Evolutionary conservation across 2,113 vertebrate species (phyloP), one percentile per base, ranked within the genome.

Genomic region (Paramisgurnus dabryanus): DNA sequence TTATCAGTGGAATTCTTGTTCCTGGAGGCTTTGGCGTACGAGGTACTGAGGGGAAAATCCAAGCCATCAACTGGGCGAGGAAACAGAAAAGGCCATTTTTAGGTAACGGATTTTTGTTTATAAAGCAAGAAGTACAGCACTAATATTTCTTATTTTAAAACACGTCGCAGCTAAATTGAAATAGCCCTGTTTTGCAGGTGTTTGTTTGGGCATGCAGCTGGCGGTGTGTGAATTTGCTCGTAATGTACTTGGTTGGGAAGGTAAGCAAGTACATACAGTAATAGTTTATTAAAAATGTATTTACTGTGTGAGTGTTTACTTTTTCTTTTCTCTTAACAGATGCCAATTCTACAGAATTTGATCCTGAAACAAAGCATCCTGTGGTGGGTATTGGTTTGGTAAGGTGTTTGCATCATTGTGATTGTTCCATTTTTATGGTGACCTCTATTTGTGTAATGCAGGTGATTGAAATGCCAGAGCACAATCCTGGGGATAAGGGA

Each of bases 381-480:
- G 97, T 99, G 93, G 97, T 98, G 89, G 88, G 95, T 92, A 83
- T 27, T 79, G 9, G 5, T 50, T 47, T 18, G 12, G 34, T 53
- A 9, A 58, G 57, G 8, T 22, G 7, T 55, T 2, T 68, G 13
- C 7, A 61, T 45, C 47, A 7, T 22, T 75, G 10, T 55, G 53
- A 63, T 58, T 15, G 5, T 57, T 17, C 0, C 53, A 0, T 34
- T 67, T 10, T 43, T 13, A 18, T 53, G 17, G 15, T 79, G 49
- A 53, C 6, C 58, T 58, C 22, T 76, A 18, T 39, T 40, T 50
- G 47, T 71, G 75, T 87, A 10, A 70, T 8, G 55, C 7, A 98
- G 97, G 96, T 99, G 82, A 95, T 99, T 80, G 97, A 99, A 85
- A 99, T 99, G 96, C 97, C 97, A 0, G 97, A 99, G 79, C 97